phyloP scores from a whole-genome alignment of 2,888 invertebrate genomes.

The Torymus texanus region DNA sequence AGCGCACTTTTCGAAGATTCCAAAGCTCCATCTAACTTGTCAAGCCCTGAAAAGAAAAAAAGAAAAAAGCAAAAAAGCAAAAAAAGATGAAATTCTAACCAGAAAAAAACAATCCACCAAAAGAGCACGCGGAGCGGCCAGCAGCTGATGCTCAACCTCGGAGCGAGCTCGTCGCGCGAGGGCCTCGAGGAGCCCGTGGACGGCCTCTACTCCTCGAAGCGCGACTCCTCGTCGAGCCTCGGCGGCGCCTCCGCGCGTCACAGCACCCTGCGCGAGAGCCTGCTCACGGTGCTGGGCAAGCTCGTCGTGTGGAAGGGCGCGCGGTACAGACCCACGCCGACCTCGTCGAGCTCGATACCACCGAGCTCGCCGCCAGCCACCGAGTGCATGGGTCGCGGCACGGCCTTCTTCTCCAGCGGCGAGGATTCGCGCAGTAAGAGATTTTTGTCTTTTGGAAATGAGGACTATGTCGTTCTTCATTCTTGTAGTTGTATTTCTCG shows the following conservation, averaged over 20 bases:
- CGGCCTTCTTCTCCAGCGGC: constrained; percentile 46
- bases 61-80: too few species aligned
- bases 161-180: constrained; percentile 56
- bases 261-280: constrained; percentile 79
- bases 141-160: constrained; percentile 40
- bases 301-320: constrained; percentile 78
- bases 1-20: too few species aligned
- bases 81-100: too few species aligned
- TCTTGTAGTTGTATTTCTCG: too few species aligned
- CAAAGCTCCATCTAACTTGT: too few species aligned
- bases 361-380: constrained; percentile 74
- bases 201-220: constrained; percentile 67
- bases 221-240: constrained; percentile 71
- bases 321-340: constrained; percentile 72
- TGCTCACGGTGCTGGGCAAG: constrained; percentile 81
- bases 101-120: too few species aligned
- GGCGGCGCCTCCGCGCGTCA: constrained; percentile 72
- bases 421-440: constrained; percentile 55
- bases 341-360: constrained; percentile 71
- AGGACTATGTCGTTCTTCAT: too few species aligned
- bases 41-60: too few species aligned
- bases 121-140: constrained; percentile 38
- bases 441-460: too few species aligned
- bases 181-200: constrained; percentile 53
- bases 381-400: constrained; percentile 78